Evolutionary conservation across 2,888 invertebrate genomes (phyloP), one percentile per base, ranked within the genome.

Genomic region (Colostygia pectinataria): DNA sequence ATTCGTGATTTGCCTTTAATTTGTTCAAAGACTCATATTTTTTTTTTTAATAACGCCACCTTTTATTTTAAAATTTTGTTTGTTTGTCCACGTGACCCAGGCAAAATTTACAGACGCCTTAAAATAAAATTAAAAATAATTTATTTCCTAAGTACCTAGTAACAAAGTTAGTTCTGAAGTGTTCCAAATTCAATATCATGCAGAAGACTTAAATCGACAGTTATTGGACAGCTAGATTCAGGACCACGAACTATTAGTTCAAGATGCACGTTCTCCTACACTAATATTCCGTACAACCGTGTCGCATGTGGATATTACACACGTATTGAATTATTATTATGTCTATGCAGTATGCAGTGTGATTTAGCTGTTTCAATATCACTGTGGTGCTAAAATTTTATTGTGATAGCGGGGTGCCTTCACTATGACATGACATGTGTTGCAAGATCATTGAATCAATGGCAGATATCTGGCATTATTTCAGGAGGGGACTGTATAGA

Each of bases 351-450:
- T 29, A 52, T 53, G 56, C 46, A 55, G 33, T 69, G 61, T 83
- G 85, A 86, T 87, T 83, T 86, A 86, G 73, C 59, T 74, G 68
- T 78, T 83, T 74, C 81, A 87, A 88, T 88, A 87, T 75, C 71
- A 61, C 58, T 66, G 46, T 46, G 74, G 82, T 79, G 78, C 73
- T 88, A 79, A 83, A 86, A 83, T 80, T 88, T 86, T 83, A 88
- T 80, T 67, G 69, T 59, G 69, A 70, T 66, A 69, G 65, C 64
- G 61, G 63, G 46, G 49, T 32, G 23, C 43, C 49, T 45, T 6
- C 20, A 6, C 20, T 20, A 5, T 20, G 20, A 20, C 20, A 10
- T 53, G 29, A 39, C 36, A 55, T 48, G 46, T 50, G 52, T 15
- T 40, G 36, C 36, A 39, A 43, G 25, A 29, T 43, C 54, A 60